Base-by-base conservation (phyloP, 1,140 invertebrate genomes). In the Hylaeus anthracinus region DNA sequence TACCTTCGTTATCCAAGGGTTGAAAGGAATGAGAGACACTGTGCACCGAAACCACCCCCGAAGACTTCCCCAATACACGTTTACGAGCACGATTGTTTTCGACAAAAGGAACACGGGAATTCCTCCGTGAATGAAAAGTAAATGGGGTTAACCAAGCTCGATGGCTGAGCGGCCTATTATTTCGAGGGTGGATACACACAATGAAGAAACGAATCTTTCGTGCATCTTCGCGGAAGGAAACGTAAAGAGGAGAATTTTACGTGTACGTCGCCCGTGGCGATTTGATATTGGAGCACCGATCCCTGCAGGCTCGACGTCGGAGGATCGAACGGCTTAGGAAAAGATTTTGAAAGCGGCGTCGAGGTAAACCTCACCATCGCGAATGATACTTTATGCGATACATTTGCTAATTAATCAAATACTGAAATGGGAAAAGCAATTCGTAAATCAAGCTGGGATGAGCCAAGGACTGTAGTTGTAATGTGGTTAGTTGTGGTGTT, bases 71-170 rank as follows among this genome's bases (percentile, higher is more conserved):
- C 86, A 9, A 79, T 79, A 84, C 79, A 77, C 66, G 75, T 78
- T 80, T 73, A 86, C 72, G 67, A 45, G n/a, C 61, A 51, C 63
- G 81, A 87, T 86, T 86, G 81, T 87, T 84, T 81, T 86, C 85
- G 81, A 87, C 81, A 87, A 87, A 86, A 87, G 85, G 73, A 86
- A 76, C 72, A 56, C 48, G 58, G 60, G 70, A 51, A 73, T 84
- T 83, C 41, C 53, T 73, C 53, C 72, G 55, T 76, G 84, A 76
- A 86, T 81, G 85, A 86, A 83, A 87, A 84, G 81, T 83, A 84
- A 87, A 87, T 87, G 85, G 85, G 77, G 75, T 87, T 87, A 87
- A 86, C 84, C 84, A 86, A 76, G 80, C 85, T 71, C 72, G 84
- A 67, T 63, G 83, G 60, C 67, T 74, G 53, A 41, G 45, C 84